Base-by-base conservation (phyloP, 1,140 invertebrate species). In the Plectus sambesii region DNA sequence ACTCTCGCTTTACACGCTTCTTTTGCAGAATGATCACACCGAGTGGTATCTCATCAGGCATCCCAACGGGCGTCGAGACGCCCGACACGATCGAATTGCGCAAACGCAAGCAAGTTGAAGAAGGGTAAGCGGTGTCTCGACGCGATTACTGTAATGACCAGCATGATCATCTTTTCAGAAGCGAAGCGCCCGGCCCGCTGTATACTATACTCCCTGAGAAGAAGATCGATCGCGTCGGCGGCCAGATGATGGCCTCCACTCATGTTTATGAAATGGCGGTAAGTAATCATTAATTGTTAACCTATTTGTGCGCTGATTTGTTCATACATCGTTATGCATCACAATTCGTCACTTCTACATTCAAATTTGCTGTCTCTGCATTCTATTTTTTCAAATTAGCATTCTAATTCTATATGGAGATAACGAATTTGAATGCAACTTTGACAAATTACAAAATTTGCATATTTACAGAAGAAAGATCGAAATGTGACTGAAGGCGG, bases 71-170 rank as follows among this genome's bases (percentile, higher is more conserved):
- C 42, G 77, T 96, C 62, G 92, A 98, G 74, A 99, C 92, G 0
- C 93, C 93, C 1, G 92, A 97, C 66, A 87, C 87, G 41, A 97
- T 99, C 68, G 93, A 99, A 71, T 74, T 99, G 29, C 76, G 93
- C 42, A 99, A 99, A 74, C 84, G 86, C 70, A 88, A 92, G 63
- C 88, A 94, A 51, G 92, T 96, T 72, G 84, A 82, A 44, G 89
- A 94, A 72, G 89, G 93, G 81, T 93, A 96, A 71, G 85, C 86
- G 81, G 82, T 72, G n/a, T n/a, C n/a, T n/a, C n/a, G n/a, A n/a
- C n/a, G n/a, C n/a, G n/a, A n/a, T n/a, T 43, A 49, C 2, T 19
- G 27, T 22, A 22, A 56, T 53, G 12, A 38, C n/a, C 26, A 63
- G 63, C 49, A 12, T 68, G n/a, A n/a, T n/a, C n/a, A n/a, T n/a